Percentiles rank a stretch among this genome's conserved stretches.
Conservation (phyloP, 2,113 vertebrate genomes). For the Neodon shergylaensis region DNA sequence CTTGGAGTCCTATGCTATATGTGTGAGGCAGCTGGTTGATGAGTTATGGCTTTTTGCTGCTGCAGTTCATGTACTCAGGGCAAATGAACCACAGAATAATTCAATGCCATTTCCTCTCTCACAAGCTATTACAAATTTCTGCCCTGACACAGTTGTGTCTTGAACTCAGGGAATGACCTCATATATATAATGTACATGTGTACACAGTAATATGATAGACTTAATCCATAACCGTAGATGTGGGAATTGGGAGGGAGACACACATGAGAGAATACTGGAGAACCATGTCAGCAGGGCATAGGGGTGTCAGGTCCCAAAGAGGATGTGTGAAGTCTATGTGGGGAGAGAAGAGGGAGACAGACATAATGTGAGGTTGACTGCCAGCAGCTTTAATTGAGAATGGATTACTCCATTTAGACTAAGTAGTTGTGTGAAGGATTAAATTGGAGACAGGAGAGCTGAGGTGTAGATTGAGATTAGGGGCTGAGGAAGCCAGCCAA, state of each 20-base stretch:
- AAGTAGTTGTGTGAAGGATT: too few species aligned
- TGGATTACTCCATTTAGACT: too few species aligned
- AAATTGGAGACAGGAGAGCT: too few species aligned
- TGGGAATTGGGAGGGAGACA: neutral
- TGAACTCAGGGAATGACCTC: neutral
- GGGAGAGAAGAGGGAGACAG: too few species aligned
- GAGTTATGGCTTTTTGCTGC: neutral
- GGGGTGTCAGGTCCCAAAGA: too few species aligned
- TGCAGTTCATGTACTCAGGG: neutral
- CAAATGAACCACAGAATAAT: neutral
- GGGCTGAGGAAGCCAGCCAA: too few species aligned
- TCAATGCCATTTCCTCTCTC: neutral
- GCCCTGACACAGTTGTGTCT: neutral
- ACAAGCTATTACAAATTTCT: neutral
- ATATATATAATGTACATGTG: neutral
- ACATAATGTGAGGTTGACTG: too few species aligned
- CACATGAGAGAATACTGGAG: neutral
- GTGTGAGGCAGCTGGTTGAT: neutral
- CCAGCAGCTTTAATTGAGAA: too few species aligned
- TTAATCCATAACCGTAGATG: rapidly evolving
- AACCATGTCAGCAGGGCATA: too few species aligned
- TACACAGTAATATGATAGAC: neutral
- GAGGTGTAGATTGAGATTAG: too few species aligned
- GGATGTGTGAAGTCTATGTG: too few species aligned
- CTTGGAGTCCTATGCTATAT: neutral